Conservation (phyloP, 1,140 invertebrate genomes). For the Drosophila azteca region DNA sequence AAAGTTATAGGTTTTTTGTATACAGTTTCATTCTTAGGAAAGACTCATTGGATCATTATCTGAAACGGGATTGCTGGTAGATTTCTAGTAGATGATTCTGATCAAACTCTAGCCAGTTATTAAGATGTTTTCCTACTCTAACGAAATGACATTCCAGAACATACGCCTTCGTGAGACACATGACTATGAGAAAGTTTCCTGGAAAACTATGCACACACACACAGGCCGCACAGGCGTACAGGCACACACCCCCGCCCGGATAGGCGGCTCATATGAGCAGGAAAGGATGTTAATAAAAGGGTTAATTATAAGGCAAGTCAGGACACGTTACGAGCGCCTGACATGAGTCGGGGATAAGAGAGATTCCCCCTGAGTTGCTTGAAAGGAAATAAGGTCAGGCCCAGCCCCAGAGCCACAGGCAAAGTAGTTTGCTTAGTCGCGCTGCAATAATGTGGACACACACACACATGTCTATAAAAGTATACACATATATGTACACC, state of each 20-base stretch:
- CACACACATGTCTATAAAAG: slow-evolving; percentile 2
- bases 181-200: slow-evolving; percentile 1
- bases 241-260: neutral
- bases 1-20: too few relatives aligned
- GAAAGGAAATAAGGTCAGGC: slow-evolving; percentile 36
- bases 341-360: slow-evolving; percentile 21
- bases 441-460: slow-evolving; percentile 57
- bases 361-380: slow-evolving; percentile 26
- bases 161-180: slow-evolving; percentile 4
- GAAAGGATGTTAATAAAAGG: slow-evolving; percentile 61
- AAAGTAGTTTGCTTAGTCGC: slow-evolving; percentile 64
- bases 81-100: too few relatives aligned
- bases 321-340: slow-evolving; percentile 17
- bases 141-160: slow-evolving; percentile 1
- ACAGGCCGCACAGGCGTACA: neutral
- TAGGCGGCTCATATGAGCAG: slow-evolving; percentile 1
- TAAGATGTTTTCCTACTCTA: neutral
- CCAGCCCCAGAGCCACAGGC: slow-evolving; percentile 16
- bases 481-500: neutral
- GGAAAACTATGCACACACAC: slow-evolving; percentile 6
- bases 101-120: too few relatives aligned
- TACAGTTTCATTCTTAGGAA: too few relatives aligned
- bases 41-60: too few relatives aligned
- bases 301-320: slow-evolving; percentile 66
- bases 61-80: too few relatives aligned